These are phyloP conservation scores for Sarcophaga caerulescens DNA, from an alignment of 2,888 invertebrate species.

Conservation along the genomic window DNA sequence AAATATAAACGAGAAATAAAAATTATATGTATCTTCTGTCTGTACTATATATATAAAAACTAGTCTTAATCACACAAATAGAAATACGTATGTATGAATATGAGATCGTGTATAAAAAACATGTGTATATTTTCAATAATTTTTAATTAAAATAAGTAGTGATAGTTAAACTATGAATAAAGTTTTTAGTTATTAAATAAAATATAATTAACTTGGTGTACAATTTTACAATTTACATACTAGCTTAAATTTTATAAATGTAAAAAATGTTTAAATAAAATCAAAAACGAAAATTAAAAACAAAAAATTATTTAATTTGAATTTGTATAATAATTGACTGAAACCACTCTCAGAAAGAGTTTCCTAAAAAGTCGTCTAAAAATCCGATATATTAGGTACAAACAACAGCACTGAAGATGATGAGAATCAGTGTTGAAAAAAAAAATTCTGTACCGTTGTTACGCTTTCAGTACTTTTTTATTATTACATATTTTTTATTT, in stretches of 20 bases:
- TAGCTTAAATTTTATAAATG: slow-evolving; percentile 32
- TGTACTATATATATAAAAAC: slow-evolving; percentile 51
- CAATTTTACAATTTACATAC: slow-evolving; percentile 40
- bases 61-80: slow-evolving; percentile 65
- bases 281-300: slow-evolving; percentile 14
- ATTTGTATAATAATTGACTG: no score
- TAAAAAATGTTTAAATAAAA: slow-evolving; percentile 27
- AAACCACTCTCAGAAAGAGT: no score
- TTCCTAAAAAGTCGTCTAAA: no score
- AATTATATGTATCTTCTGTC: background rate
- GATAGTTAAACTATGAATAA: slow-evolving; percentile 25
- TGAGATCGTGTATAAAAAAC: background rate
- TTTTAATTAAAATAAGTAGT: slow-evolving; percentile 24
- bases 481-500: no score
- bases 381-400: no score
- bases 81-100: slow-evolving; percentile 6
- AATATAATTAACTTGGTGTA: slow-evolving; percentile 44
- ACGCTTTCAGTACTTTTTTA: no score
- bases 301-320: background rate
- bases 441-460: no score
- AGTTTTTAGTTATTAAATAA: slow-evolving; percentile 38
- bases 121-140: background rate
- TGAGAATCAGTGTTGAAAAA: no score
- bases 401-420: no score
- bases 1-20: background rate